Base-by-base conservation (phyloP, 2,797 vertebrate genomes). In the Lagodon rhomboides region DNA sequence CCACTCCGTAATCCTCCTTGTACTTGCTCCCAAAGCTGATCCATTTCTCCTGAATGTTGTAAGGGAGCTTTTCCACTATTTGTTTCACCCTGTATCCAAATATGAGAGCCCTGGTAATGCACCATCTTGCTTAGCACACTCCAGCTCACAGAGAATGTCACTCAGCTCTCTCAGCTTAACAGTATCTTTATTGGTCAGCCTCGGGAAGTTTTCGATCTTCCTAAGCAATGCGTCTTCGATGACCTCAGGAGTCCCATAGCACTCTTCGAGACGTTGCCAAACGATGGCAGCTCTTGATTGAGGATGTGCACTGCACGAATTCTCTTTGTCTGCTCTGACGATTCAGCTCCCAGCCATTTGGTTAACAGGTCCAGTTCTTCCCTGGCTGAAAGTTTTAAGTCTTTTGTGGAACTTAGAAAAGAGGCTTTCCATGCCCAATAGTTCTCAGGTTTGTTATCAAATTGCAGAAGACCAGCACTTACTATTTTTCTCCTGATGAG, bases 191-290 rank as follows among this genome's bases (percentile, higher is more conserved):
- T 63, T 54, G 22, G 30, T 50, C 0, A 67, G 38, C 30, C 13
- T 84, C 0, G 58, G 41, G 13, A 85, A 85, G 3, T 62, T 0
- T 1, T 82, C 68, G 1, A 60, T 46, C 51, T 70, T 82, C 23
- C 60, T 84, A 0, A 87, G 18, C 9, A 87, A 34, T 27, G 73
- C 56, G 2, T 84, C n/a, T 59, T 85, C 46, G 0, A 79, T 54
- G 11, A 63, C 79, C 22, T 77, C 62, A 0, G 60, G 30, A 0
- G 43, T 22, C 1, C 75, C 75, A 56, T 78, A 81, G 30, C 70
- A 64, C 15, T 69, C 71, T 30, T 30, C 4, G 30, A 30, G 30
- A 30, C 30, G 30, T 30, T 30, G 30, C 30, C 30, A 30, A 30
- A 20, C 79, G 46, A 0, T 79, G 67, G 30, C 3, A 30, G 30